Evolutionary conservation across 2,888 invertebrate genomes (phyloP), one percentile per base, ranked within the genome.

Genomic region (Parelbella ahira): DNA sequence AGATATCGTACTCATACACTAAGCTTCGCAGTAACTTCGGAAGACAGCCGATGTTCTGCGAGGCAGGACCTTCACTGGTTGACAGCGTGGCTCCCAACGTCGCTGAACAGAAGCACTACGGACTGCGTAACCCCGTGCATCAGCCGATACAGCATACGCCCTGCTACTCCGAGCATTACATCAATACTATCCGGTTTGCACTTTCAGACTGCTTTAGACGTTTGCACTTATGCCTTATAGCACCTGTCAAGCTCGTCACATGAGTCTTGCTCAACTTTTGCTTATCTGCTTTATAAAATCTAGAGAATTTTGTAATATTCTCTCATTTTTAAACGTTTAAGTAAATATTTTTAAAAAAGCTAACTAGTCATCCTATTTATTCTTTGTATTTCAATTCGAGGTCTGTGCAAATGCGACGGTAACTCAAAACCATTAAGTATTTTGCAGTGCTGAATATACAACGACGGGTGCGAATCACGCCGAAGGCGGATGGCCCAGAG

Each of bases 401-500:
- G n/a, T n/a, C n/a, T n/a, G n/a, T n/a, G n/a, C n/a, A n/a, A n/a
- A n/a, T n/a, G n/a, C n/a, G n/a, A n/a, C n/a, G n/a, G n/a, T n/a
- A n/a, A n/a, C n/a, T n/a, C n/a, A n/a, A n/a, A n/a, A n/a, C n/a
- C n/a, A n/a, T n/a, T n/a, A n/a, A n/a, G n/a, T n/a, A n/a, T 15
- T 15, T 4, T 2, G 15, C 61, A 91, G 91, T 44, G 91, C 90
- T 9, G 91, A 90, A 45, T 90, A 88, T 58, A 66, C 83, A 3
- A 60, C 53, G 0, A 76, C 80, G 6, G 93, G 94, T 1, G 87
- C 91, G 54, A 90, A 90, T 54, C 95, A 96, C 68, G 88, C 88
- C 3, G 95, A 95, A 63, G 95, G 95, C 19, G 95, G 95, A 1
- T 96, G 95, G 95, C 94, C 95, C 0, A 92, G 91, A 54, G 95